Base-by-base conservation (phyloP, 2,888 invertebrate species). In the Drosophila anomalata region DNA sequence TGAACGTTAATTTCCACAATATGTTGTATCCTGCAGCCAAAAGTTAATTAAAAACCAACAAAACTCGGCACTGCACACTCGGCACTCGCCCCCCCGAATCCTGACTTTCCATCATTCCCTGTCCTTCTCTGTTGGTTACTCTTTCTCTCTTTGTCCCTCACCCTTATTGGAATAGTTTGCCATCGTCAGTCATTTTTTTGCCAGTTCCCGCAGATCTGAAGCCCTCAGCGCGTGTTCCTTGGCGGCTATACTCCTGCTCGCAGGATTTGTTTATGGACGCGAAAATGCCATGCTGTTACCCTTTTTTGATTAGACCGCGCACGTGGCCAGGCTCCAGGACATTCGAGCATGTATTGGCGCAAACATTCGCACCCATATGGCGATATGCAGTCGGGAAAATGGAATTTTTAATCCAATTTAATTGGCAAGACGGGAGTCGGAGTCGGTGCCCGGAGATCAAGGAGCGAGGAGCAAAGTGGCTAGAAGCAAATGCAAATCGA, bases 11-110 rank as follows among this genome's bases (percentile, higher is more conserved):
- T 90, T 90, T 88, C 86, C 88, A 85, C 88, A 90, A 90, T 89
- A 89, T 90, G 90, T 85, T 89, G 86, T 87, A 88, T 86, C 91
- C 91, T 89, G 87, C 81, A 91, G 91, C 90, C 89, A 90, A 90
- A 91, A 91, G 91, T 91, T 91, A 91, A 91, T 91, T 91, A 91
- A 91, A 91, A 91, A 91, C 91, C 90, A 91, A 91, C 91, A 91
- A 91, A 88, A 90, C 90, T 89, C 78, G 73, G 77, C 75, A 77
- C 56, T 69, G 73, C 85, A 81, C 62, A 69, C 56, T 67, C 66
- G 42, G 33, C 20, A 54, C 41, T 56, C 39, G 26, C 53, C 41
- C 56, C 54, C 51, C 29, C 31, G 42, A 17, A 42, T 20, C 44
- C 44, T 22, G 22, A 22, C 22, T 22, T 22, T 20, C 44, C 20